Conservation (phyloP, 2,113 vertebrate species). For the Pachyramphus minor region DNA sequence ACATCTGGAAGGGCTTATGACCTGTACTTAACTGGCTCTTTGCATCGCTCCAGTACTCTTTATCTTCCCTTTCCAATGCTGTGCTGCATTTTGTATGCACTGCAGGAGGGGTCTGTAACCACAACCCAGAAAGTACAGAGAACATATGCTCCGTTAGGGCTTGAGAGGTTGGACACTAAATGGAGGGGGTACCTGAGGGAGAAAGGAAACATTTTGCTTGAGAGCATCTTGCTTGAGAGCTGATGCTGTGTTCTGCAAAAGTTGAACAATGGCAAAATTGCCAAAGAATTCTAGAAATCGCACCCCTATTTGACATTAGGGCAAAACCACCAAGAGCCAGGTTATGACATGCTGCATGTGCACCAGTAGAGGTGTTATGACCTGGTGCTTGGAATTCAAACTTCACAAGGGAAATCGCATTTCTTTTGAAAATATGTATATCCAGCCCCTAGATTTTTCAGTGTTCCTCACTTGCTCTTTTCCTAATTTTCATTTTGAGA, state of each 20-base stretch:
- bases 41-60: not conserved
- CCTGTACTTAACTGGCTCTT: not conserved
- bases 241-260: not conserved
- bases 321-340: not conserved
- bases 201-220: not conserved
- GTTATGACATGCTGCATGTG: rapidly evolving
- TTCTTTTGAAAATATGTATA: not conserved
- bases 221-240: not conserved
- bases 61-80: not conserved
- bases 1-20: not conserved
- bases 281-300: not conserved
- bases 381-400: not conserved
- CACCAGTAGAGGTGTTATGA: not conserved
- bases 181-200: not conserved
- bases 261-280: not conserved
- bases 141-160: not conserved
- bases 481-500: not conserved
- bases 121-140: not conserved
- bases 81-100: not conserved
- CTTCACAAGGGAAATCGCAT: not conserved
- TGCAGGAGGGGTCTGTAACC: not conserved
- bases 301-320: not conserved
- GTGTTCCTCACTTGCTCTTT: not conserved
- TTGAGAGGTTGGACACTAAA: not conserved
- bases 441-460: not conserved